Evolutionary conservation across 2,113 vertebrate species (phyloP).

Genomic region (Mustelus asterias): DNA sequence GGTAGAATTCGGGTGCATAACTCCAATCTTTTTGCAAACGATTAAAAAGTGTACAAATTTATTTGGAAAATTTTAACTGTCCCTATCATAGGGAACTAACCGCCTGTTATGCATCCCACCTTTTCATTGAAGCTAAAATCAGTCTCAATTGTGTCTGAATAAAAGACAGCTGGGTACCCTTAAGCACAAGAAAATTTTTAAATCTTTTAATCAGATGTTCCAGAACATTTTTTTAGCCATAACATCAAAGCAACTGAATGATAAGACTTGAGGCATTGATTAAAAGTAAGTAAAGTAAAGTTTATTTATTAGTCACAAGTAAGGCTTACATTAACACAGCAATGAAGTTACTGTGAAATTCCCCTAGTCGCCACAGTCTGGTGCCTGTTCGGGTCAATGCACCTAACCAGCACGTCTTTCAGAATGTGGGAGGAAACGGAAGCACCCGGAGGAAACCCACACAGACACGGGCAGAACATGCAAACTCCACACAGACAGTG

Average conservation of each 20-base stretch:
- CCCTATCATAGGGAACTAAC: not conserved
- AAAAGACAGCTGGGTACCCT: not conserved
- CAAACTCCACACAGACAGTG: too few relatives aligned
- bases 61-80: not conserved
- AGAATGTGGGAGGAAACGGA: too few relatives aligned
- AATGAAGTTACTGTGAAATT: too few relatives aligned
- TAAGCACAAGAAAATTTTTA: not conserved
- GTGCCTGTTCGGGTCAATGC: too few relatives aligned
- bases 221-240: not conserved
- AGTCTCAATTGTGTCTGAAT: not conserved
- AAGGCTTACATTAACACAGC: too few relatives aligned
- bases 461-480: too few relatives aligned
- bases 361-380: too few relatives aligned
- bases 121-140: not conserved
- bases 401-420: too few relatives aligned
- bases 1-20: too few relatives aligned
- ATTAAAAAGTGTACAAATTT: not conserved
- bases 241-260: not conserved
- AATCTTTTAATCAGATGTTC: not conserved
- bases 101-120: not conserved
- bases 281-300: too few relatives aligned
- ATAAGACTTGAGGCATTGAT: not conserved
- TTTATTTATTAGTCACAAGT: too few relatives aligned
- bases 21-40: not conserved
- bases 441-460: too few relatives aligned